These are phyloP conservation scores for Phengaris alcon DNA, from an alignment of 2,888 invertebrate genomes.

Conservation along the genomic window DNA sequence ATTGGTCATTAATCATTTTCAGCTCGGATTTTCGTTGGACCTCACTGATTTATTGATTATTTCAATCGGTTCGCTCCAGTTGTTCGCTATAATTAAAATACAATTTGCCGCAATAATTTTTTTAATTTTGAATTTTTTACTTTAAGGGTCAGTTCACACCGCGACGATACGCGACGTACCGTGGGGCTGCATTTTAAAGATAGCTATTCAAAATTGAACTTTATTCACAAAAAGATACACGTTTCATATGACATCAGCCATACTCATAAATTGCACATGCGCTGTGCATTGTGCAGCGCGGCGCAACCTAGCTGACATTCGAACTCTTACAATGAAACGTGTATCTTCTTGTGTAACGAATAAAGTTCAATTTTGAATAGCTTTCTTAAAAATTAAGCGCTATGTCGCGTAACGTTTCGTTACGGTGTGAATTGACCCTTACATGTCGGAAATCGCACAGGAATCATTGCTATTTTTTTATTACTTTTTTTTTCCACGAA, in stretches of 20 bases:
- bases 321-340: too few relatives aligned
- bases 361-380: too few relatives aligned
- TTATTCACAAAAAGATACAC: too few relatives aligned
- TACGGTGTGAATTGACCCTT: too few relatives aligned
- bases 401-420: too few relatives aligned
- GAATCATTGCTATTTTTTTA: background rate
- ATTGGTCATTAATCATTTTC: slow-evolving; percentile 33
- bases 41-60: slow-evolving; percentile 27
- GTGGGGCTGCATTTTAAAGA: too few relatives aligned
- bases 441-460: background rate
- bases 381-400: too few relatives aligned
- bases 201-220: too few relatives aligned
- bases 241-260: background rate
- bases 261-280: background rate
- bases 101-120: slow-evolving; percentile 11
- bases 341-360: too few relatives aligned
- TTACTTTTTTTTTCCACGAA: background rate
- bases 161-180: too few relatives aligned
- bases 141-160: background rate
- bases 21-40: slow-evolving; percentile 21
- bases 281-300: too few relatives aligned
- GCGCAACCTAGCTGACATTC: too few relatives aligned
- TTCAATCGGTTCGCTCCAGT: slow-evolving; percentile 22
- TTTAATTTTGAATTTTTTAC: background rate
- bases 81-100: slow-evolving; percentile 22